phyloP scores from a whole-genome alignment of 2,797 vertebrate species.

The Columba guinea region DNA sequence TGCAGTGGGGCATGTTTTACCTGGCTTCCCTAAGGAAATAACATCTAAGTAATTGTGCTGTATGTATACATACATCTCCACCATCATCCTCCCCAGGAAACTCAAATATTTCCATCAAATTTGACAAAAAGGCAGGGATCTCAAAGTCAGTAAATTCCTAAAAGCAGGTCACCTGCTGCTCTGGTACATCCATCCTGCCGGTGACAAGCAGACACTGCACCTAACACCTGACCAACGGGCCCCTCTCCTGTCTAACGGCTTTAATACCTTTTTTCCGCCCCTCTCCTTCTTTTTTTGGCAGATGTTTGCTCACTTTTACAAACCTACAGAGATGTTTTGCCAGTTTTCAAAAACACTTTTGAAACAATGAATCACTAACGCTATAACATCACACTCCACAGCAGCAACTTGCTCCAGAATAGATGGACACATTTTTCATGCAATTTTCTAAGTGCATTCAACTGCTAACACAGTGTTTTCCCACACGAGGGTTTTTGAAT shows the following conservation, averaged over 20 bases:
- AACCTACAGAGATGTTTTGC: neutral
- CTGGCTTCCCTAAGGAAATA: neutral
- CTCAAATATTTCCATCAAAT: neutral
- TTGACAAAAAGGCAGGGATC: neutral
- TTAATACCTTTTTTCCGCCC: neutral
- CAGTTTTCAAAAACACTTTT: neutral
- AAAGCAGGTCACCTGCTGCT: neutral
- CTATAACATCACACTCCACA: neutral
- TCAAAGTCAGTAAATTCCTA: neutral
- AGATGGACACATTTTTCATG: neutral
- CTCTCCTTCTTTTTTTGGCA: neutral
- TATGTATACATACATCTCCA: fast-evolving
- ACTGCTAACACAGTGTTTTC: neutral
- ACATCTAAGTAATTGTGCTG: fast-evolving
- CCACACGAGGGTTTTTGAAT: neutral
- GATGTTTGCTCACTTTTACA: neutral
- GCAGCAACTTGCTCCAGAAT: neutral
- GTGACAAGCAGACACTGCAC: no score
- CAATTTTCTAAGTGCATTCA: neutral
- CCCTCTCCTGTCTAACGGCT: neutral
- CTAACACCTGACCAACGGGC: neutral
- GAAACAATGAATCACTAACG: neutral
- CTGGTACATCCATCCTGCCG: no score
- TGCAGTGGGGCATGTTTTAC: neutral
- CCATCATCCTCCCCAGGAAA: neutral